Base-by-base conservation (phyloP, 2,113 vertebrate genomes). In the Tragelaphus scriptus region DNA sequence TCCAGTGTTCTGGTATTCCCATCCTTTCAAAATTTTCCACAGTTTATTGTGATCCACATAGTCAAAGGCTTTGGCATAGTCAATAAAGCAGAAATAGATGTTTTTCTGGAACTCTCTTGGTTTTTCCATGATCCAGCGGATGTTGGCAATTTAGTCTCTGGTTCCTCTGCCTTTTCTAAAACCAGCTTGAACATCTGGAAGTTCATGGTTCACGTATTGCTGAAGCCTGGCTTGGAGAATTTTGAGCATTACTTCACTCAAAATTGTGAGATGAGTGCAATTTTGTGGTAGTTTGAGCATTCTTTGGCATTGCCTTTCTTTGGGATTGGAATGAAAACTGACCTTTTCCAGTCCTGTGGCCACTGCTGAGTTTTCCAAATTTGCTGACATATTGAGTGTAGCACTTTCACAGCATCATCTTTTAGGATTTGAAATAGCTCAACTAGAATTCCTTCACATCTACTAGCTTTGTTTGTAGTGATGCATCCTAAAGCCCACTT, bases 41-140 rank as follows among this genome's bases (percentile, higher is more conserved):
- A n/a, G 63, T 68, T 68, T 68, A 9, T n/a, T 19, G 8, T 68
- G 63, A 68, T 68, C 63, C 63, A 68, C 32, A 68, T 0, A n/a
- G 32, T 68, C 16, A 68, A 68, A 68, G 16, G 2, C 16, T 68
- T 65, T 68, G 32, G 63, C 63, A n/a, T 68, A 17, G 32, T 68
- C 16, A 68, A 68, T 19, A 68, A 68, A 68, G 16, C 4, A 68
- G 32, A n/a, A n/a, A 19, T n/a, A 65, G 63, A n/a, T n/a, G 32
- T 65, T 65, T 65, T n/a, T 65, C 32, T 65, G 15, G 15, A 17
- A 63, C 30, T 17, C 63, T 65, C 63, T 65, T 65, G 15, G 7
- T 65, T 65, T 65, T 65, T n/a, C 7, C 0, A 32, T 65, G 30
- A 32, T 65, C 63, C 30, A n/a, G 15, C 0, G 0, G 15, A n/a